Conservation (phyloP, 2,888 invertebrate species). For the Chalcis sispes region DNA sequence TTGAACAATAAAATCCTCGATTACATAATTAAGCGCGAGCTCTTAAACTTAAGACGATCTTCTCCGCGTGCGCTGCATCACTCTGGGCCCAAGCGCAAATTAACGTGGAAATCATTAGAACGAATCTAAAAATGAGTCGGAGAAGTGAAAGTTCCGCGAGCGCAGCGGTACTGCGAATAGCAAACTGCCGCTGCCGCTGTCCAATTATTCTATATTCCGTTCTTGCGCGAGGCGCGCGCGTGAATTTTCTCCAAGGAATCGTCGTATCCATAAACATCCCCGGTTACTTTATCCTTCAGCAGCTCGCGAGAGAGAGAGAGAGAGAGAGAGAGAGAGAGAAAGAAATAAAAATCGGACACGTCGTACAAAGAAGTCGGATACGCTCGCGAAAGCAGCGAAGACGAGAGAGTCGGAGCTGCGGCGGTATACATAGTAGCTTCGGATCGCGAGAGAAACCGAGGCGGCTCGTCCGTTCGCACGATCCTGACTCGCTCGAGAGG, state of each 20-base stretch:
- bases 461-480: constrained; percentile 68
- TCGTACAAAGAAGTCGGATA: too few species aligned
- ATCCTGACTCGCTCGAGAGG: constrained; percentile 69
- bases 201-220: constrained; percentile 57
- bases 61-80: neutral
- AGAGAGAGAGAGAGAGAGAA: too few species aligned
- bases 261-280: constrained; percentile 3
- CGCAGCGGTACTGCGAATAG: neutral
- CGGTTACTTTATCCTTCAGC: neutral
- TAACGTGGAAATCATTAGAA: constrained; percentile 50
- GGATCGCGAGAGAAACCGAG: neutral
- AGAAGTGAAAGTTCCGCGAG: constrained; percentile 50
- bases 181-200: too few species aligned
- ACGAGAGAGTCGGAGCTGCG: neutral
- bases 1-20: neutral
- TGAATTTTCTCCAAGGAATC: constrained; percentile 59
- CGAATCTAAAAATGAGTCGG: constrained; percentile 51
- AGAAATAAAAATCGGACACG: too few species aligned
- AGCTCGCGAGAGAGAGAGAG: neutral
- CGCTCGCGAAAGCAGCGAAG: neutral
- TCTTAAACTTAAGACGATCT: neutral
- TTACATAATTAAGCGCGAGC: constrained; percentile 39
- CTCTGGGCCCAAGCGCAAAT: constrained; percentile 33
- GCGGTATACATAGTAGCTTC: neutral
- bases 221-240: constrained; percentile 54